Evolutionary conservation across 2,797 vertebrate species (phyloP).

Genomic region (Molossus alvarezi): DNA sequence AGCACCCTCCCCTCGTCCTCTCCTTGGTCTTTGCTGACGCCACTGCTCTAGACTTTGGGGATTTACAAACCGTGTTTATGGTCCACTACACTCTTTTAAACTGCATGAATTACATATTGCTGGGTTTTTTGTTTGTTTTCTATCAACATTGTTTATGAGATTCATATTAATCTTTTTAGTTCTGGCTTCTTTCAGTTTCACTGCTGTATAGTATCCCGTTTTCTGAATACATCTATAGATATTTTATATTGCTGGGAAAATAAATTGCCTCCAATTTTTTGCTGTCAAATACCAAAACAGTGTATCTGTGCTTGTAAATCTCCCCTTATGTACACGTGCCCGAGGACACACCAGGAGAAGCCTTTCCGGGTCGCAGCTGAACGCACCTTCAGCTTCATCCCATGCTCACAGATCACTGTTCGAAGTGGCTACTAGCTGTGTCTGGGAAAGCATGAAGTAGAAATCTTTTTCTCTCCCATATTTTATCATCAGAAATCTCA

Average conservation of each 20-base stretch:
- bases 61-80: rapidly evolving
- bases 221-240: background rate
- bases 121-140: background rate
- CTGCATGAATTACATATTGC: rapidly evolving
- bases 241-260: background rate
- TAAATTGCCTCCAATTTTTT: background rate
- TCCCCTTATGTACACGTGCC: background rate
- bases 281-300: background rate
- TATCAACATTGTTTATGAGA: background rate
- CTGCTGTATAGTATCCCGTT: background rate
- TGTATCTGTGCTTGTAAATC: background rate
- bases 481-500: background rate
- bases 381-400: background rate
- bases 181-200: background rate
- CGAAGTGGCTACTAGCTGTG: background rate
- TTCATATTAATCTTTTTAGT: background rate
- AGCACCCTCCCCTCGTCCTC: rapidly evolving
- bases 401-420: background rate
- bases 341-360: background rate
- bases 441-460: background rate
- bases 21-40: background rate
- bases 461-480: background rate
- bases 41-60: background rate
- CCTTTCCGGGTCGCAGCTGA: background rate
- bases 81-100: too few species aligned